A percentile compares a stretch with the other conserved stretches of the same genome.
Conservation (phyloP, 2,797 vertebrate species). For the Gambelia wislizenii region DNA sequence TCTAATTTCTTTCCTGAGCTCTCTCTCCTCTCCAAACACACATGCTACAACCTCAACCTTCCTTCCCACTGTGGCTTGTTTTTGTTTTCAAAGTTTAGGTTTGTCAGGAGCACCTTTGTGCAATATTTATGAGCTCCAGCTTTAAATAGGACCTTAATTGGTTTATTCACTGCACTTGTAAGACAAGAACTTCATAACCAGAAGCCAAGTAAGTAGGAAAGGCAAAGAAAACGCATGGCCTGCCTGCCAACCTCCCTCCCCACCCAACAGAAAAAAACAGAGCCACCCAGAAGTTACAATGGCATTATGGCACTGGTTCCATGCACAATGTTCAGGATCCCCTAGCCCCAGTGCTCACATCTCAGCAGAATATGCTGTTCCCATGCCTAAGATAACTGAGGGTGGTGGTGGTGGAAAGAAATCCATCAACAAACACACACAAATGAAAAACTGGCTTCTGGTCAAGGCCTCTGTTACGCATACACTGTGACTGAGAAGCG, state of each 20-base stretch:
- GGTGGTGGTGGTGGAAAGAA: too few relatives aligned
- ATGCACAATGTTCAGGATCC: constrained; percentile 72
- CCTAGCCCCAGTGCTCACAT: constrained; percentile 28
- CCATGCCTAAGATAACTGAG: constrained; percentile 58
- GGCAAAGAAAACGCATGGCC: constrained; percentile 62
- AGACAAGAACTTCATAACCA: constrained; percentile 74
- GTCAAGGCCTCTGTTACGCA: neutral
- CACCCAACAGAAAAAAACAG: constrained; percentile 52
- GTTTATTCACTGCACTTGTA: constrained; percentile 73
- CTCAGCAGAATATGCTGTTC: constrained; percentile 66
- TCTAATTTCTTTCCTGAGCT: constrained; percentile 2
- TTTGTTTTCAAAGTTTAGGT: constrained; percentile 67
- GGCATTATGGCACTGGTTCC: constrained; percentile 66
- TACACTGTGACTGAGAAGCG: neutral
- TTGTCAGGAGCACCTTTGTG: constrained; percentile 70
- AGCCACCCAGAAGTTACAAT: constrained; percentile 68
- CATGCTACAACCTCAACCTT: rapidly evolving
- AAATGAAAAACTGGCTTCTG: constrained; percentile 61
- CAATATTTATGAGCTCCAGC: constrained; percentile 77
- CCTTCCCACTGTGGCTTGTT: neutral
- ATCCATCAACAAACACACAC: constrained; percentile 52
- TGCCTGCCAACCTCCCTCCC: constrained; percentile 46
- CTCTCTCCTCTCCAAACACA: neutral
- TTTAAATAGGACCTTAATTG: constrained; percentile 79
- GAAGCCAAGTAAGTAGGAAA: constrained; percentile 70